Conservation (phyloP, 2,113 vertebrate genomes). For the Astatoreochromis straeleni region DNA sequence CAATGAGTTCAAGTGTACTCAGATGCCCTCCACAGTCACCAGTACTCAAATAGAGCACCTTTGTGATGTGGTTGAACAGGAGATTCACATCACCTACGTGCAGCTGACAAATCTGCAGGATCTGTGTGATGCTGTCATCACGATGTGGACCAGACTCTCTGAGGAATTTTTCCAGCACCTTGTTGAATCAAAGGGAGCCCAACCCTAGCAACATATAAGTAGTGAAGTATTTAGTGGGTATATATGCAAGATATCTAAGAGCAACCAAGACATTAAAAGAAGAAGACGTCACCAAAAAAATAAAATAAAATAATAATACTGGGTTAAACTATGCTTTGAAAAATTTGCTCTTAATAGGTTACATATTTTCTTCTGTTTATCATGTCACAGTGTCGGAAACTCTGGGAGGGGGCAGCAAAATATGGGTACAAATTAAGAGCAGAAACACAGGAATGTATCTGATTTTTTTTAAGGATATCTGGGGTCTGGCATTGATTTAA, state of each 20-base stretch:
- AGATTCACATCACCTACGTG: neutral
- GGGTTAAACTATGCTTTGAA: neutral
- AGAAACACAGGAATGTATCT: neutral
- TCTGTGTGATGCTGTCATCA: neutral
- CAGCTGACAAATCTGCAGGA: neutral
- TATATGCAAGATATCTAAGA: neutral
- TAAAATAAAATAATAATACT: neutral
- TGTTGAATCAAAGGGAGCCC: neutral
- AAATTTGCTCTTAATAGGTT: neutral
- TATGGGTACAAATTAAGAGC: neutral
- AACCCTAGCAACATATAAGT: neutral
- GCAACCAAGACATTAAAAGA: neutral
- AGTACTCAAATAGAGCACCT: neutral
- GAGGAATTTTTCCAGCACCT: neutral
- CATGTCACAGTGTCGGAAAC: neutral
- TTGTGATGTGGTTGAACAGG: neutral
- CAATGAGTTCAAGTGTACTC: neutral
- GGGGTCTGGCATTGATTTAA: neutral
- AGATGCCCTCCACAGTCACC: neutral
- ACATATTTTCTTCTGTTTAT: neutral
- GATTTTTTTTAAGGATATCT: neutral
- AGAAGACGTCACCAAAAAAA: neutral
- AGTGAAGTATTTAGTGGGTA: neutral
- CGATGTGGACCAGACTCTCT: neutral
- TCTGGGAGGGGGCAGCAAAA: neutral